Evolutionary conservation across 2,113 vertebrate species (phyloP).

Genomic region (Anser cygnoides): DNA sequence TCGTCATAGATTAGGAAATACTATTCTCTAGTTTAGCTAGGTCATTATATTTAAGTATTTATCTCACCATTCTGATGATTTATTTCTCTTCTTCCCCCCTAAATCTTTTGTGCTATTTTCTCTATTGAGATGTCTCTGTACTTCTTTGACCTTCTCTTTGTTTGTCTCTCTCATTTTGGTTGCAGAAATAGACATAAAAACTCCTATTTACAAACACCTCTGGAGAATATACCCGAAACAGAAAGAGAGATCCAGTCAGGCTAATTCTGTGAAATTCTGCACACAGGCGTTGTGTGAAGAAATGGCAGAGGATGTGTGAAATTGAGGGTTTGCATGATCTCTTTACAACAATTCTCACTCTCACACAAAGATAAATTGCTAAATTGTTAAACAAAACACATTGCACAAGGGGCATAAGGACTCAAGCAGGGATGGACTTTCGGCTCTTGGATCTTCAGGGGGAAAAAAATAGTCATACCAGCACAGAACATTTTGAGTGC

Average conservation of each 20-base stretch:
- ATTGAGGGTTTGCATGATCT: not conserved
- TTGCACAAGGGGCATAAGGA: not conserved
- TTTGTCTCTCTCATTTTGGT: not conserved
- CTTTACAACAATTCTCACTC: not conserved
- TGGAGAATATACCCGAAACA: not conserved
- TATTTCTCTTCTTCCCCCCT: not conserved
- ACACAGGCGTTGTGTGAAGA: not conserved
- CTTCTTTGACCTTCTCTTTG: not conserved
- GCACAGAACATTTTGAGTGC: not conserved
- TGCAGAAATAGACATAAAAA: not conserved
- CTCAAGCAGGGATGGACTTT: not conserved
- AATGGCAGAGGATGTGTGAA: not conserved
- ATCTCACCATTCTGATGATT: not conserved
- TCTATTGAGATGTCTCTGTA: not conserved
- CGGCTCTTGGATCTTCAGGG: not conserved
- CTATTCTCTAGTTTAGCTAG: accelerated
- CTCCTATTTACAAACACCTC: not conserved
- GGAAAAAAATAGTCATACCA: not conserved
- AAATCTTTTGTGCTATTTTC: not conserved
- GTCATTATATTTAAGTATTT: not conserved
- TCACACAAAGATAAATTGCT: not conserved
- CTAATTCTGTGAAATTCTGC: constrained; percentile 31
- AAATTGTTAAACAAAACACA: not conserved
- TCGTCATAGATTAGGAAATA: not conserved
- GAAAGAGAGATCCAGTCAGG: not conserved